phyloP scores from a whole-genome alignment of 2,888 invertebrate species.

The Boloria selene region DNA sequence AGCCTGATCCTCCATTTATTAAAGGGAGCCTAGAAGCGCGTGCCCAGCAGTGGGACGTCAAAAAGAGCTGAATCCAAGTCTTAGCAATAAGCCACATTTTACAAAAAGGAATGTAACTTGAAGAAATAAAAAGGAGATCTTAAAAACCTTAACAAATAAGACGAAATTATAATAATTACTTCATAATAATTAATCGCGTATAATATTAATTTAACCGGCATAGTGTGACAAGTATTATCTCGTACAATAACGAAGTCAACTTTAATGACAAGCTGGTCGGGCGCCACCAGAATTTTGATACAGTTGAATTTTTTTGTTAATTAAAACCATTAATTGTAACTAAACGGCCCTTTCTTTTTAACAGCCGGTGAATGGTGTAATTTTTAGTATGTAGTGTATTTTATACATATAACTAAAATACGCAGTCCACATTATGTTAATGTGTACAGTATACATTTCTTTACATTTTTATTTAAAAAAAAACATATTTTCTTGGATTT shows the following conservation, averaged over 20 bases:
- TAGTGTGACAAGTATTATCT: conserved; percentile 20
- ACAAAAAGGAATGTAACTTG: too few relatives aligned
- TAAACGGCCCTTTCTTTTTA: conserved; percentile 57
- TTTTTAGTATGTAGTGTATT: conserved; percentile 35
- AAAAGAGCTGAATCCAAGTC: too few relatives aligned
- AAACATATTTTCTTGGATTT: too few relatives aligned
- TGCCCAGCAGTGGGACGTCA: too few relatives aligned
- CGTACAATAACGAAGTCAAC: conserved; percentile 11
- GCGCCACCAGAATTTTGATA: conserved; percentile 56
- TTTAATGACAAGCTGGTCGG: conserved; percentile 23
- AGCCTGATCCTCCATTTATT: too few relatives aligned
- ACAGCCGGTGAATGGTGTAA: conserved; percentile 32
- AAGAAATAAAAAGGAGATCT: too few relatives aligned
- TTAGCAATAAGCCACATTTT: too few relatives aligned
- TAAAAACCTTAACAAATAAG: neutral
- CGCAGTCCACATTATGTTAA: too few relatives aligned
- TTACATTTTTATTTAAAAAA: neutral
- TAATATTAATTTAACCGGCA: neutral
- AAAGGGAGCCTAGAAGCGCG: too few relatives aligned
- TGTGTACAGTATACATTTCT: too few relatives aligned
- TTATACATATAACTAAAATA: neutral
- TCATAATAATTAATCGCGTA: conserved; percentile 2
- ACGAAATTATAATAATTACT: neutral
- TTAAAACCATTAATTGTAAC: conserved; percentile 72
- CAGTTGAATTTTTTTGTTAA: conserved; percentile 63